These are phyloP conservation scores for Diuraphis noxia DNA, from an alignment of 1,140 invertebrate genomes.

Conservation along the genomic window DNA sequence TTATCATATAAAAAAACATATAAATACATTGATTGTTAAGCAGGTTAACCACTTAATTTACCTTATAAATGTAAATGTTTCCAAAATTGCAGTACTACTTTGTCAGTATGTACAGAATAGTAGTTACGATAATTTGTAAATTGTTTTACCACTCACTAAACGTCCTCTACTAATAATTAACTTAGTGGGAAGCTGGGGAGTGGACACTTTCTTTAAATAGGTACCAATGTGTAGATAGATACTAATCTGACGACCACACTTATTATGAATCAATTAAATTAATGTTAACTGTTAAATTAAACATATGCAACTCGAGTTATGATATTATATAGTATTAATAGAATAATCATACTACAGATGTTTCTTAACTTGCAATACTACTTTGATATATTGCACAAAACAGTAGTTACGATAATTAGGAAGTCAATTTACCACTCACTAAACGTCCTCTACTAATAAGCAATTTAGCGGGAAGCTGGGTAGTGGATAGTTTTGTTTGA, in stretches of 20 bases:
- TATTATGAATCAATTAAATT: too few relatives aligned
- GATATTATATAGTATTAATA: too few relatives aligned
- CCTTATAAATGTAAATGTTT: neutral
- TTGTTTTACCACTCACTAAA: conserved; percentile 40
- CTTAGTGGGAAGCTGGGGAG: conserved; percentile 3
- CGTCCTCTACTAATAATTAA: neutral
- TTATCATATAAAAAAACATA: too few relatives aligned
- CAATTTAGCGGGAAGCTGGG: conserved; percentile 17
- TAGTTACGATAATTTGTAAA: conserved; percentile 24
- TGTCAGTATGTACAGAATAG: neutral
- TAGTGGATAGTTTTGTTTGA: neutral
- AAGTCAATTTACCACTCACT: conserved; percentile 37
- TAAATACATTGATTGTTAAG: too few relatives aligned
- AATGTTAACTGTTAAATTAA: too few relatives aligned
- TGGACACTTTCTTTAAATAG: neutral
- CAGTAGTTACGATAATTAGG: conserved; percentile 23
- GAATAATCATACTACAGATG: neutral
- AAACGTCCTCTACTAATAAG: conserved; percentile 25
- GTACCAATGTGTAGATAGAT: too few relatives aligned
- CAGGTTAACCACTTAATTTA: neutral
- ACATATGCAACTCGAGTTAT: too few relatives aligned
- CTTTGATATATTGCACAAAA: neutral
- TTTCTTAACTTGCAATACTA: conserved; percentile 1
- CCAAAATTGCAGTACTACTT: conserved; percentile 21
- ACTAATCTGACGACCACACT: too few relatives aligned